Evolutionary conservation across 2,113 vertebrate species (phyloP), one percentile per base, ranked within the genome.

Genomic region (Cynoglossus semilaevis): DNA sequence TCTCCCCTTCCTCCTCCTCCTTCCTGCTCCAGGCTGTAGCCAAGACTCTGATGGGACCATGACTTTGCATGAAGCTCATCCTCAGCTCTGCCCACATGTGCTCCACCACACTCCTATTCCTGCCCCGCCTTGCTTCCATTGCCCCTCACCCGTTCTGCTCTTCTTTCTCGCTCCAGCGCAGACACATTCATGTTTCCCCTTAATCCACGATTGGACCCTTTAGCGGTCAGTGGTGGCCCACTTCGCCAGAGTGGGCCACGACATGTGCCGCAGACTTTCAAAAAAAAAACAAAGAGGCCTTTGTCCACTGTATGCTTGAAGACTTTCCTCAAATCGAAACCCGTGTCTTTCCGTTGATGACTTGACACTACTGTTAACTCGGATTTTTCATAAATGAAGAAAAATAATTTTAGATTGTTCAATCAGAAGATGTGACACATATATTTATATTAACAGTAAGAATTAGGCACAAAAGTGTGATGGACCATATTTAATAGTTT

Each of bases 1-100:
- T 72, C 76, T 58, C 69, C 76, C 76, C 69, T 71, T 58, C 69
- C 76, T 29, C 58, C 80, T 58, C 69, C 76, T 29, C 58, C 80
- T 81, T 67, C 84, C 85, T 70, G 76, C 79, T 88, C 87, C 85
- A 97, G 94, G 92, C 93, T 97, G 92, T 96, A 91, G 92, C 74
- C 29, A 59, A 78, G 72, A 79, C 87, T 84, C 74, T 70, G 49
- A 57, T 55, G 81, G 85, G 87, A 91, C 4, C 73, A 87, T 88
- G 63, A 90, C 89, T 91, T 92, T 86, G 84, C 63, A 64, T 76
- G 84, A 87, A 82, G 81, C 79, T 82, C 79, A 61, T 70, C 86
- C 76, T 68, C 83, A 67, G 75, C 77, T 86, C 74, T 70, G 71
- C 79, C 85, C 64, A 79, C 70, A 81, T 81, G 74, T 79, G 82